Percentiles rank a stretch among this genome's conserved stretches.
phyloP scores from a whole-genome alignment of 2,797 vertebrate genomes.

The Oreochromis grahami region DNA sequence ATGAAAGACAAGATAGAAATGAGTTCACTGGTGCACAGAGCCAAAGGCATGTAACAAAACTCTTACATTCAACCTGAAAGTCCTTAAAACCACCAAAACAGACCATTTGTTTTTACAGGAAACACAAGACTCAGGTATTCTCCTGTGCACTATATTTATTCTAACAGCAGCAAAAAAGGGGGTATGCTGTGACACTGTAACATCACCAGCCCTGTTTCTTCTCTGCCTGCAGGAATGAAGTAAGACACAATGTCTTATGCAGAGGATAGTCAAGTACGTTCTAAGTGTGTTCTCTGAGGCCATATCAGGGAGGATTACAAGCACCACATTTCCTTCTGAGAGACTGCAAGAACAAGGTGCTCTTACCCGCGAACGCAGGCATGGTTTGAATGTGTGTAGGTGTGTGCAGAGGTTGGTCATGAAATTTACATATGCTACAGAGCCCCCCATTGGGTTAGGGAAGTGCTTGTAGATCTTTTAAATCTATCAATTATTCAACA shows the following conservation, averaged over 20 bases:
- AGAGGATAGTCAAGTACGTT: slow-evolving; percentile 7
- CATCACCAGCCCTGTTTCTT: slow-evolving; percentile 28
- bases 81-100: not conserved
- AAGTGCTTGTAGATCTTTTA: slow-evolving; percentile 76
- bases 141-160: slow-evolving; percentile 12
- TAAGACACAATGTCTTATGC: slow-evolving; percentile 63
- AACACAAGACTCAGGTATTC: not conserved
- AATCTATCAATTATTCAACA: slow-evolving; percentile 74
- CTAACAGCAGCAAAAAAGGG: slow-evolving; percentile 21
- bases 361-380: not conserved
- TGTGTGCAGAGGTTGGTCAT: slow-evolving; percentile 29
- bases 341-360: slow-evolving; percentile 39
- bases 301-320: slow-evolving; percentile 50
- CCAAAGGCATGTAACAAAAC: not conserved
- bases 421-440: slow-evolving; percentile 70
- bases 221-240: slow-evolving; percentile 22
- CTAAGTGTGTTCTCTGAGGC: slow-evolving; percentile 39
- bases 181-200: slow-evolving; percentile 11
- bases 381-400: not conserved
- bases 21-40: not conserved
- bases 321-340: slow-evolving; percentile 35
- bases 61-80: not conserved
- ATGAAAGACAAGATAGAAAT: slow-evolving; percentile 10
- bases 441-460: slow-evolving; percentile 41
- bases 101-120: not conserved